Percentiles rank a stretch among this genome's conserved stretches.
phyloP scores from a whole-genome alignment of 2,113 vertebrate species.

The Sturnus vulgaris region DNA sequence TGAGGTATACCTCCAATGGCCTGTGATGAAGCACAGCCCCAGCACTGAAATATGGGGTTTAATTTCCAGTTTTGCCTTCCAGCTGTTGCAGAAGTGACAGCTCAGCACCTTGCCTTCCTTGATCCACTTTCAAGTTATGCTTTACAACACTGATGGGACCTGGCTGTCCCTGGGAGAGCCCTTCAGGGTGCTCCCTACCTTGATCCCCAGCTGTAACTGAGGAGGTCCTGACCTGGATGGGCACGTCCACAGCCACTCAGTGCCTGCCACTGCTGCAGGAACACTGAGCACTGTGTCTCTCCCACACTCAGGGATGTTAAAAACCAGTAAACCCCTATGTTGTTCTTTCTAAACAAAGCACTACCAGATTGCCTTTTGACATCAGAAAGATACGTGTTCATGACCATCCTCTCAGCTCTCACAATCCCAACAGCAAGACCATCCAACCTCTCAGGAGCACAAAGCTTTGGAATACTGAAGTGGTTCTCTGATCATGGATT shows the following conservation, averaged over 20 bases:
- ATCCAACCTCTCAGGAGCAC: background rate
- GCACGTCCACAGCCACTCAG: fast-evolving
- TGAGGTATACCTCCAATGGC: background rate
- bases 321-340: background rate
- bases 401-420: background rate
- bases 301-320: background rate
- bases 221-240: background rate
- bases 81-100: background rate
- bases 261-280: background rate
- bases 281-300: background rate
- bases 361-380: background rate
- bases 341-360: background rate
- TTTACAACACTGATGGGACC: background rate
- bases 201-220: background rate
- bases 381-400: background rate
- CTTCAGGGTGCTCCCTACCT: background rate
- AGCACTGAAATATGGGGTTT: background rate
- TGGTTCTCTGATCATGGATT: fast-evolving
- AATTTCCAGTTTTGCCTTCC: background rate
- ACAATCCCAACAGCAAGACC: background rate
- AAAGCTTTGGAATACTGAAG: background rate
- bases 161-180: background rate
- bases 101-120: background rate
- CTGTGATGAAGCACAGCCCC: background rate
- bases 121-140: background rate